Evolutionary conservation across 2,797 vertebrate species (phyloP).

Genomic region (Pampus argenteus): DNA sequence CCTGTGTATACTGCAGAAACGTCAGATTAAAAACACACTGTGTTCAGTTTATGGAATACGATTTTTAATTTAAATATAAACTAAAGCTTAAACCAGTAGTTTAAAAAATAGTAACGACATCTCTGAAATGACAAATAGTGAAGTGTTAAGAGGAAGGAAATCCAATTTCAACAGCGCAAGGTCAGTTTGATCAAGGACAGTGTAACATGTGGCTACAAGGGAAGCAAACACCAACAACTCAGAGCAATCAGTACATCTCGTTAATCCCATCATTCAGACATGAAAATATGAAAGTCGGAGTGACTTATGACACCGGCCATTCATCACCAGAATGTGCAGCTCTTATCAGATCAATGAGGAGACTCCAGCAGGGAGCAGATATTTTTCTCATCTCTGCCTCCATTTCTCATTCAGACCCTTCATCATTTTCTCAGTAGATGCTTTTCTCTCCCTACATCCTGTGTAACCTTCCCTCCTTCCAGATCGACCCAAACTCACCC

Average conservation of each 20-base stretch:
- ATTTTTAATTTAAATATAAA: too few species aligned
- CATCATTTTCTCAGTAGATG: slow-evolving; percentile 56
- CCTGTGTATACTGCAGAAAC: slow-evolving; percentile 21
- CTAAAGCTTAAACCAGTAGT: background rate
- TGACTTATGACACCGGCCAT: slow-evolving; percentile 61
- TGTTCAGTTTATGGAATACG: slow-evolving; percentile 3
- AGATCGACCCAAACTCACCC: slow-evolving; percentile 31
- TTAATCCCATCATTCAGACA: slow-evolving; percentile 66
- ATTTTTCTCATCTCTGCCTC: slow-evolving; percentile 58
- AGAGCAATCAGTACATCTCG: slow-evolving; percentile 56
- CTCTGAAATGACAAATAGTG: slow-evolving; percentile 11
- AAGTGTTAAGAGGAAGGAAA: slow-evolving; percentile 28
- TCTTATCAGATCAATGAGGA: slow-evolving; percentile 76
- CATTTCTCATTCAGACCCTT: slow-evolving; percentile 58
- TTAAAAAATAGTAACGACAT: background rate
- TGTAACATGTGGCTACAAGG: slow-evolving; percentile 34
- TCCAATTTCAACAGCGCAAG: slow-evolving; percentile 27
- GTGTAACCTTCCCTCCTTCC: slow-evolving; percentile 46
- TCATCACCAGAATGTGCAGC: slow-evolving; percentile 63
- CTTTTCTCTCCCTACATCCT: slow-evolving; percentile 45
- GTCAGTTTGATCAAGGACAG: slow-evolving; percentile 41
- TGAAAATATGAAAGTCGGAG: slow-evolving; percentile 64
- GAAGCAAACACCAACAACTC: slow-evolving; percentile 55
- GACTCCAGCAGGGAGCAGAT: slow-evolving; percentile 57
- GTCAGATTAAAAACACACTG: slow-evolving; percentile 6